A percentile compares a stretch with the other conserved stretches of the same genome.
Conservation (phyloP, 2,113 vertebrate genomes). For the Pan troglodytes region NHGRI_mPanTro3-v2.1_pri NC_072411.2:141396501-141397000, state of each 20-base stretch:
- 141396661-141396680: neutral
- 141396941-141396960: rapidly evolving
- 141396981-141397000: neutral
- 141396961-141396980: neutral
- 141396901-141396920: neutral
- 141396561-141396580: neutral
- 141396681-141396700: neutral
- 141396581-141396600: neutral
- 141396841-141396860: rapidly evolving
- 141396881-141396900: neutral
- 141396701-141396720: neutral
- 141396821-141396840: neutral
- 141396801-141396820: rapidly evolving
- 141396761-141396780: rapidly evolving
- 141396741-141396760: neutral
- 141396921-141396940: neutral
- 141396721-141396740: neutral
- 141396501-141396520: no score
- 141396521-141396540: no score
- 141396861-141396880: rapidly evolving
- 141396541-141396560: neutral
- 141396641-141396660: no score
- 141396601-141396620: neutral
- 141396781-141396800: no score
- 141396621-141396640: neutral